Evolutionary conservation across 2,113 vertebrate genomes (phyloP), one percentile per base, ranked within the genome.

Genomic region (Galeopterus variegatus): DNA sequence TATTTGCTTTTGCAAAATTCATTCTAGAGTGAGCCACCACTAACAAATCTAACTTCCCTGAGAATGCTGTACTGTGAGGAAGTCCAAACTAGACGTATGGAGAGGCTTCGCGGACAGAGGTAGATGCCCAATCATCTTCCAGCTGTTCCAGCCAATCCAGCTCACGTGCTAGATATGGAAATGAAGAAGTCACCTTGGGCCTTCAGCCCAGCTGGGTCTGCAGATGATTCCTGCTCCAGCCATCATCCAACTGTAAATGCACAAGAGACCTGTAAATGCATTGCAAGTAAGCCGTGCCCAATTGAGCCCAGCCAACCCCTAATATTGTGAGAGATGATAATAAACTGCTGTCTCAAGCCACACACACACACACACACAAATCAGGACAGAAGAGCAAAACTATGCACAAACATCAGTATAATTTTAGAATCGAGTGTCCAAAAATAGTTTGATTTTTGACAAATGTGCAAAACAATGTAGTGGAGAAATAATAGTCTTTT

Each of bases 401-500:
- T 24, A 75, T 64, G 23, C 21, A 69, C 28, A 80, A 75, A 75
- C 17, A 33, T 89, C 41, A 65, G 6, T 26, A 23, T 28, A 75
- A 72, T 5, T 45, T 83, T 10, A 87, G 45, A 76, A 85, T 28
- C 2, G 21, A 79, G 67, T 89, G 23, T 81, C 41, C 50, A 60
- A 41, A 65, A 83, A 26, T 4, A 56, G 70, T 72, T 12, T 56
- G 48, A 15, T 26, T 85, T 88, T 73, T 54, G 18, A 62, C 56
- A 76, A 64, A 85, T 36, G 13, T 26, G 8, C 26, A 67, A 54
- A 75, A 28, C 36, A 72, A n/a, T 50, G 48, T 8, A 33, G 14
- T 12, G 10, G 36, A 93, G 36, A 95, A 72, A 94, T 50, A 28
- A 45, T 14, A 52, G 41, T 56, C 31, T 90, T 88, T 90, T 88